Conservation (phyloP, 2,888 invertebrate species). For the Smittia sp. region DNA sequence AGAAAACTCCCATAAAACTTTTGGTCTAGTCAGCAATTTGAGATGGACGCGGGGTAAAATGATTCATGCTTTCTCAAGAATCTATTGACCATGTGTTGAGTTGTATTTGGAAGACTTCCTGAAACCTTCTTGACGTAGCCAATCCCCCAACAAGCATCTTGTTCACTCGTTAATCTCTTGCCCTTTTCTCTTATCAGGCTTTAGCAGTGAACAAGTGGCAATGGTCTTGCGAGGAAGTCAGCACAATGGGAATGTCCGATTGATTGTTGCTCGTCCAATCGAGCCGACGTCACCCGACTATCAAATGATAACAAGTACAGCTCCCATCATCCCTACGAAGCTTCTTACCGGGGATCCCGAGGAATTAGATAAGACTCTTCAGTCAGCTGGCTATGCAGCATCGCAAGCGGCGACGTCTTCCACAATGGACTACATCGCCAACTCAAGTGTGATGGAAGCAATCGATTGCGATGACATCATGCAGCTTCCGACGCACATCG, state of each 20-base stretch:
- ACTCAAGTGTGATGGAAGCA: neutral
- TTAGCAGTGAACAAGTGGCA: constrained; percentile 94
- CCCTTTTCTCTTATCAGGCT: no score
- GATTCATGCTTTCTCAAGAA: no score
- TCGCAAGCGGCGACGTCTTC: constrained; percentile 11
- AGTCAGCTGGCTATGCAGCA: constrained; percentile 66
- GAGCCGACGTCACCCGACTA: constrained; percentile 81
- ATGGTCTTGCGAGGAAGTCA: constrained; percentile 70
- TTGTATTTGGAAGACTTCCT: no score
- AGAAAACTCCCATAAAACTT: no score
- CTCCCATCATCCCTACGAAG: constrained; percentile 89
- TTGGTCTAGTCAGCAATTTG: no score
- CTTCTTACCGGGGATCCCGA: constrained; percentile 81
- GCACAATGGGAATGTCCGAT: constrained; percentile 61
- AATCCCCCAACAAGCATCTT: no score
- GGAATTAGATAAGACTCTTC: constrained; percentile 79
- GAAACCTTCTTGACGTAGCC: no score
- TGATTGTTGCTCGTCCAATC: constrained; percentile 90
- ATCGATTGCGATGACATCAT: constrained; percentile 23
- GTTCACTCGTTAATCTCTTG: no score
- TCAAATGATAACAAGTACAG: constrained; percentile 61
- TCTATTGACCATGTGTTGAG: no score
- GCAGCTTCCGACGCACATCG: constrained; percentile 26
- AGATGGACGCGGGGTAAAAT: no score
- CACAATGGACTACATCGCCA: neutral